These are phyloP conservation scores for Chrysina gloriosa DNA, from an alignment of 2,888 invertebrate genomes.

Conservation along the genomic window DNA sequence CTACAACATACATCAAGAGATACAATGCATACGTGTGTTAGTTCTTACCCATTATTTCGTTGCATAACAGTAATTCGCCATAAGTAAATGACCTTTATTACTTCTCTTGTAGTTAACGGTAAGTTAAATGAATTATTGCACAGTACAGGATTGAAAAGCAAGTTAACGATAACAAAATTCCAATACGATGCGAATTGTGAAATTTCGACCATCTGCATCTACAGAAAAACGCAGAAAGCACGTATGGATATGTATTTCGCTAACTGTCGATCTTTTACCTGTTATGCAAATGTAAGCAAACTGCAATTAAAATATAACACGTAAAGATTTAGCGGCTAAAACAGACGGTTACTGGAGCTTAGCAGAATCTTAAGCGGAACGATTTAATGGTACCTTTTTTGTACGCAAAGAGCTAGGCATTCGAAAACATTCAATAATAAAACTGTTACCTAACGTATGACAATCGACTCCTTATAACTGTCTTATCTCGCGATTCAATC, in stretches of 20 bases:
- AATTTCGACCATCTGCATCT: not conserved
- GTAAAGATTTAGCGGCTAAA: not conserved
- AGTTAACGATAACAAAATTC: not conserved
- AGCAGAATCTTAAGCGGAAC: not conserved
- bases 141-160: not conserved
- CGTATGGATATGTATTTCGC: not conserved
- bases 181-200: not conserved
- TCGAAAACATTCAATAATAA: slow-evolving; percentile 36
- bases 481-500: slow-evolving; percentile 32
- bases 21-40: not conserved
- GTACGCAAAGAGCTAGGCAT: not conserved
- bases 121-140: slow-evolving; percentile 1
- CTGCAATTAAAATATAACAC: not conserved
- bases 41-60: not conserved
- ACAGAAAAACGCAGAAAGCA: not conserved
- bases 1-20: no score
- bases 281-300: not conserved
- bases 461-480: slow-evolving; percentile 27
- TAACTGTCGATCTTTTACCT: not conserved
- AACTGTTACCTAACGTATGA: slow-evolving; percentile 33
- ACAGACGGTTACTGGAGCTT: not conserved
- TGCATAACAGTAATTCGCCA: slow-evolving; percentile 8
- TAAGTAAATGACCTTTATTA: slow-evolving; percentile 15
- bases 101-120: slow-evolving; percentile 8
- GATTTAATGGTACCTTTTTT: slow-evolving; percentile 3